phyloP scores from a whole-genome alignment of 2,113 vertebrate species.

The Cyanoderma ruficeps region DNA sequence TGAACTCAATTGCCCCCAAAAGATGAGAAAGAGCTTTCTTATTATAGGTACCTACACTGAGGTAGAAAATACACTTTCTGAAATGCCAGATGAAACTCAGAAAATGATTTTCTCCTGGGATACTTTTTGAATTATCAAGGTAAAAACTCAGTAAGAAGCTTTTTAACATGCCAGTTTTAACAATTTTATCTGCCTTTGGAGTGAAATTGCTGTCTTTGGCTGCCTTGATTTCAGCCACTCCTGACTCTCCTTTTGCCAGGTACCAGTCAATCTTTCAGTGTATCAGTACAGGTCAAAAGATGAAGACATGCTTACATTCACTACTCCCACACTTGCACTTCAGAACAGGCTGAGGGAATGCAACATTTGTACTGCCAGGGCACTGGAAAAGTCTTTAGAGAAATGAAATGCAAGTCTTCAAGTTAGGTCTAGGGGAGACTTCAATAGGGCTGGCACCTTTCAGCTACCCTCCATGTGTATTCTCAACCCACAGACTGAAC shows the following conservation, averaged over 20 bases:
- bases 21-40: neutral
- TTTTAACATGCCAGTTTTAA: neutral
- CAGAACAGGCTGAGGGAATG: neutral
- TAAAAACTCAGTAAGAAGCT: neutral
- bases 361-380: neutral
- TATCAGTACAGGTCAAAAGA: neutral
- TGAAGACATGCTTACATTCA: neutral
- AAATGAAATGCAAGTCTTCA: neutral
- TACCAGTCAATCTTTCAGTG: neutral
- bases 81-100: neutral
- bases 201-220: neutral
- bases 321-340: neutral
- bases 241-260: neutral
- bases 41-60: neutral
- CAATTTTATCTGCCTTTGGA: neutral
- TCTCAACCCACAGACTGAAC: neutral
- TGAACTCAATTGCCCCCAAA: neutral
- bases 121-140: neutral
- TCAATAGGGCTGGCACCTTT: neutral
- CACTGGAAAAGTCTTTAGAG: neutral
- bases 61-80: neutral
- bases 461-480: neutral
- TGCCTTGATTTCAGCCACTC: neutral
- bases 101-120: neutral
- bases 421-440: neutral